Evolutionary conservation across 2,888 invertebrate species (phyloP), one percentile per base, ranked within the genome.

Genomic region (Rotaria magnacalcarata): DNA sequence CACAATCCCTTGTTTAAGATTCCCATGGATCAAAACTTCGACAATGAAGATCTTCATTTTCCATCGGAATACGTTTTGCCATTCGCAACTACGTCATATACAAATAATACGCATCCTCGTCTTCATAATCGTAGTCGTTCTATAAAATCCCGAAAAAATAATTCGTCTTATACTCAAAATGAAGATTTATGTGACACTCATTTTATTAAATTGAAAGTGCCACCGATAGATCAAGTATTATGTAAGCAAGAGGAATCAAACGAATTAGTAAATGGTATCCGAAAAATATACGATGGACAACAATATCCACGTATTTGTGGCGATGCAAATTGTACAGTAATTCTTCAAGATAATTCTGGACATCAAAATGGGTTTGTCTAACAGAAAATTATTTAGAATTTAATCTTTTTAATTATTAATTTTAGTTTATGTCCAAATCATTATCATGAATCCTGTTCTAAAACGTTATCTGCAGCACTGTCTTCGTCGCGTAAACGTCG

Each of bases 401-500:
- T 1, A 16, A 52, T 52, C 14, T 67, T 14, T 60, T 60, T n/a
- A 11, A 34, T 34, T 34, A 41, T 67, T 19, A 67, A 67, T 67
- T 67, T 67, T 67, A 67, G 67, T 67, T 34, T 67, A 27, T 67
- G 34, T 34, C 34, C 67, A 19, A 0, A 67, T 19, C 67, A 67
- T 67, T 34, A 67, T 34, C 34, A 67, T 16, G 34, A 67, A 67
- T 34, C 24, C 58, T 86, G 14, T 16, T 41, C 21, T 43, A 27
- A 50, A 21, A 85, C 27, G 43, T 84, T 86, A 34, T 52, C 52
- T 52, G 14, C 2, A 11, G 16, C 52, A 52, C 84, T 60, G 10
- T 60, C 47, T 86, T 19, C 67, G 14, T 19, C 34, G 19, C 34
- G 34, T 67, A 67, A 67, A 67, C 67, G 80, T 80, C 80, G 80